Evolutionary conservation across 2,888 invertebrate species (phyloP).

Genomic region (Drosophila merina): DNA sequence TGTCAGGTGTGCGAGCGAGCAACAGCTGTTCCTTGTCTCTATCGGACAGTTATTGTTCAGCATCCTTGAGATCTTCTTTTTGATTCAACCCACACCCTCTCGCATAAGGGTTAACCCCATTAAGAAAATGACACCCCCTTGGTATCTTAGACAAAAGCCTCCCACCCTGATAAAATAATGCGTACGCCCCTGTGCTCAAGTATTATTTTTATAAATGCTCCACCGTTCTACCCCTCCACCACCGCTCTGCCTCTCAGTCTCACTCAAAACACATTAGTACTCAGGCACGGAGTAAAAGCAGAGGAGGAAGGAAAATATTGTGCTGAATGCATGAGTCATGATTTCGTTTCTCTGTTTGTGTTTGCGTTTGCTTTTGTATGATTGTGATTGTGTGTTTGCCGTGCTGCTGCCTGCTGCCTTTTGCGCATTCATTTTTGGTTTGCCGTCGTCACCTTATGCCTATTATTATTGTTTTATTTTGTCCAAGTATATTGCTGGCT

Average conservation of each 20-base stretch:
- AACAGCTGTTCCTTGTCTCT: conserved; percentile 39
- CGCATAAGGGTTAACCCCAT: background rate
- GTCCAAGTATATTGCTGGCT: conserved; percentile 20
- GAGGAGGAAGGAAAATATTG: conserved; percentile 24
- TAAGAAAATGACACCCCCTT: background rate
- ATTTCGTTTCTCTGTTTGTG: conserved; percentile 48
- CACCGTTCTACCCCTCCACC: no score
- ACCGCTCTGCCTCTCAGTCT: conserved; percentile 37
- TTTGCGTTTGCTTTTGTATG: conserved; percentile 4
- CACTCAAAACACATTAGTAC: conserved; percentile 72
- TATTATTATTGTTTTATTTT: conserved; percentile 72
- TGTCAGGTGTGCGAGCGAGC: conserved; percentile 64
- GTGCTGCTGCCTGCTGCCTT: conserved; percentile 50
- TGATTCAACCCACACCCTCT: conserved; percentile 1
- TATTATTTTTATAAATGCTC: conserved; percentile 66
- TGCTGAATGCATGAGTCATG: conserved; percentile 74
- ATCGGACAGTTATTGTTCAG: conserved; percentile 1
- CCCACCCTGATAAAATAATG: background rate
- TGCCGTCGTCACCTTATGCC: conserved; percentile 78
- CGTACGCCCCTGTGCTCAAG: conserved; percentile 46
- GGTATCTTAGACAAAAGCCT: conserved; percentile 13
- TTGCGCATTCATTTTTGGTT: conserved; percentile 70
- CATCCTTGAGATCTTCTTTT: conserved; percentile 6
- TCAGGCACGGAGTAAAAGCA: conserved; percentile 69
- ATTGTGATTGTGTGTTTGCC: conserved; percentile 42